Conservation (phyloP, 2,113 vertebrate genomes). For the Leptosomus discolor region DNA sequence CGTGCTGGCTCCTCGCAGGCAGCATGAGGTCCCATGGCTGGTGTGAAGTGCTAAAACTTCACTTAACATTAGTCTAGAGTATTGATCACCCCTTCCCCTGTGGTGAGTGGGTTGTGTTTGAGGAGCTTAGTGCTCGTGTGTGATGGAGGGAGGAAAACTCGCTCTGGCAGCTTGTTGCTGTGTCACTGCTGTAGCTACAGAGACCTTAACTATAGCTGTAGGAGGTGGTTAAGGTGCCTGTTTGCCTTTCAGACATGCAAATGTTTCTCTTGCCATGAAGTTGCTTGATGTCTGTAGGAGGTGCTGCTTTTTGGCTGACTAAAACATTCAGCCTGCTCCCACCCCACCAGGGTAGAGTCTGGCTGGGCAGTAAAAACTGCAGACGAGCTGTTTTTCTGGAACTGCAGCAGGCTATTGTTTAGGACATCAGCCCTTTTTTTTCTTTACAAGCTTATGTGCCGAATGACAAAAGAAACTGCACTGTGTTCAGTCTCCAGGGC, state of each 20-base stretch:
- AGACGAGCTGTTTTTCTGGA: slow-evolving; percentile 46
- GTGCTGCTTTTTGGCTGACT: slow-evolving; percentile 57
- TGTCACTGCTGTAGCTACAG: not conserved
- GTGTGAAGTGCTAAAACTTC: not conserved
- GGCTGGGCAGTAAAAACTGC: slow-evolving; percentile 28
- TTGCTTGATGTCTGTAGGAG: slow-evolving; percentile 24
- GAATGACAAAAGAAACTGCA: slow-evolving; percentile 30
- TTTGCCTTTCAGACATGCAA: slow-evolving; percentile 12
- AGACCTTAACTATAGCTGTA: not conserved
- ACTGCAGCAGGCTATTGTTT: slow-evolving; percentile 36
- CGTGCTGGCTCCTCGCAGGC: fast-evolving
- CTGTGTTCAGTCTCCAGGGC: slow-evolving; percentile 12
- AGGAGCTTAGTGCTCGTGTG: not conserved
- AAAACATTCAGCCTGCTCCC: slow-evolving; percentile 23
- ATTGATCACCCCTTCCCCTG: not conserved
- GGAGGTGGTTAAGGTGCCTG: not conserved
- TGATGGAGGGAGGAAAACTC: not conserved
- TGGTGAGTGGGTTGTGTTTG: fast-evolving
- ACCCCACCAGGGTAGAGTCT: slow-evolving; percentile 13
- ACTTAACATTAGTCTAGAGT: not conserved
- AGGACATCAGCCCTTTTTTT: not conserved
- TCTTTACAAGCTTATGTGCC: slow-evolving; percentile 3
- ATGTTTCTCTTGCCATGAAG: not conserved
- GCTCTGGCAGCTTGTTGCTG: not conserved
- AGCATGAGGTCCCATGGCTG: fast-evolving